Evolutionary conservation across 1,140 invertebrate genomes (phyloP), one percentile per base, ranked within the genome.

Genomic region (Bathynomus jamesi): DNA sequence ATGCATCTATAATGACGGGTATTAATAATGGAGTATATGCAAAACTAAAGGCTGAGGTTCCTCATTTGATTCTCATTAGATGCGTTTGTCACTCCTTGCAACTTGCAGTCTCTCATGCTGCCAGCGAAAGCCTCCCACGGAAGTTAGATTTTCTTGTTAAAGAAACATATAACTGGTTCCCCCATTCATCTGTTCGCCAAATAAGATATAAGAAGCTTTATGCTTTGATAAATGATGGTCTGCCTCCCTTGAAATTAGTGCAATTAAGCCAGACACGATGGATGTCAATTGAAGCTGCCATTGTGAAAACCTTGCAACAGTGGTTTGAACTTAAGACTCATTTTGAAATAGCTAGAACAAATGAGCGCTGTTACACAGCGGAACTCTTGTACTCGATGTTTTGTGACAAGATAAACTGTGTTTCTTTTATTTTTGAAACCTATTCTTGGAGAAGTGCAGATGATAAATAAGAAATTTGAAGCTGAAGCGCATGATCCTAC

Each of bases 251-350:
- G 67, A 78, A 78, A 78, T 79, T 83, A 67, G 69, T 80, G 3
- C 73, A 82, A 53, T 63, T 80, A 13, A 80, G 78, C 60, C 30
- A 80, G 25, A 84, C 81, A 7, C 72, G 81, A 70, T 83, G 80
- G 80, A 71, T 83, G 53, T 80, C 79, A 11, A 80, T 80, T 64
- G 77, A 80, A 74, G 46, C 61, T 46, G 80, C 79, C 17, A 79
- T 81, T 3, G 72, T 75, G 68, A 30, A 78, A 62, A 80, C 81
- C 61, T 66, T 80, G 8, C 74, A 81, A 13, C 81, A 83, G 69
- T 83, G 79, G 79, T 10, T 78, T 28, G 80, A 82, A 74, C 78
- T 82, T 67, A 81, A 81, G 79, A 60, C 65, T 28, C 78, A 80
- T 74, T 80, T 81, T 66, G 28, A 71, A 60, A 63, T 79, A 28